Conservation (phyloP, 2,888 invertebrate genomes). For the Drosophila prostipennis region DNA sequence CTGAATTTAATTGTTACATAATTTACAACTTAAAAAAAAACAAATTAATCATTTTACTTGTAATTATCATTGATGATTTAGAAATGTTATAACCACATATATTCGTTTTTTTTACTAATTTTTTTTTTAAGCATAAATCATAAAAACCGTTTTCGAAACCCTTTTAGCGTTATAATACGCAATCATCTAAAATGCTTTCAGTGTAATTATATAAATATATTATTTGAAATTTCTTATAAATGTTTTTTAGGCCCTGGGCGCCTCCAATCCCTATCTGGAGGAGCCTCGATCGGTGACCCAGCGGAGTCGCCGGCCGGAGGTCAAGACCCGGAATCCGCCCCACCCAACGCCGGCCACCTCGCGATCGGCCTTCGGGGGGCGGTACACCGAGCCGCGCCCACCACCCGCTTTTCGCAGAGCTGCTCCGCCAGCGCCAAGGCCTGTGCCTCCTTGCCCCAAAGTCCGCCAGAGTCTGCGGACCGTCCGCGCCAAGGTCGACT, state of each 20-base stretch:
- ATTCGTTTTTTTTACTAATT: no score
- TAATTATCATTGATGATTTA: no score
- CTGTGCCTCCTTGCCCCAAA: no score
- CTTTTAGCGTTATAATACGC: no score
- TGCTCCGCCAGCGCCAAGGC: background rate
- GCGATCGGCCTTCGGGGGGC: background rate
- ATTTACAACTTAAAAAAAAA: no score
- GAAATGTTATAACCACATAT: no score
- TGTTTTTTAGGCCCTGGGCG: background rate
- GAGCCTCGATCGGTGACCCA: background rate
- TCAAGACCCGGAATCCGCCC: background rate
- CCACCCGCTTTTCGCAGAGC: background rate
- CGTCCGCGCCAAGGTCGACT: conserved; percentile 39
- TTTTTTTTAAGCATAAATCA: no score
- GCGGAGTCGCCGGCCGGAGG: background rate
- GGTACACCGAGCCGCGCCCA: background rate
- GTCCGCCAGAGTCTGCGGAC: background rate
- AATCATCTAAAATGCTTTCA: no score
- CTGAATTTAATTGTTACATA: no score
- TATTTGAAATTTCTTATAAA: background rate
- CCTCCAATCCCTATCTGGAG: background rate
- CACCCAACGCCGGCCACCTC: background rate
- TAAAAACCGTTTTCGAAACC: no score
- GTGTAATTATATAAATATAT: no score
- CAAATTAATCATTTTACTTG: no score